Evolutionary conservation across 2,888 invertebrate genomes (phyloP).

Genomic region (Lamellibrachia satsuma): DNA sequence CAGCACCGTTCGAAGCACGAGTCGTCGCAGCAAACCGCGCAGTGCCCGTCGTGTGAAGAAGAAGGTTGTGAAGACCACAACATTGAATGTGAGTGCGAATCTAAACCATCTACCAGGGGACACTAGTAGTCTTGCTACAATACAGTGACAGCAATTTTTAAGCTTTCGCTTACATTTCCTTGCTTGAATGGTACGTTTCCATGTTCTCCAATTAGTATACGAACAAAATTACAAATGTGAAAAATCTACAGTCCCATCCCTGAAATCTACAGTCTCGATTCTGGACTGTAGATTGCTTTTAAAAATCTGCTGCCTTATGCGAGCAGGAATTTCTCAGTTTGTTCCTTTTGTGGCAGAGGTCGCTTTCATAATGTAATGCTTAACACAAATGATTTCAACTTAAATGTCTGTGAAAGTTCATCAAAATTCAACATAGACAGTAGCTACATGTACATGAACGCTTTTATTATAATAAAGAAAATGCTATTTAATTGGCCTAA

Average conservation of each 20-base stretch:
- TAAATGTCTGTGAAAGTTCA: not conserved
- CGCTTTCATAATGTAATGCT: not conserved
- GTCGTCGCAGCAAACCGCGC: slow-evolving; percentile 8
- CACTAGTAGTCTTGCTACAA: not conserved
- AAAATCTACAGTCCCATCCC: no score
- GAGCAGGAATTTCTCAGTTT: not conserved
- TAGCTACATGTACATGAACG: no score
- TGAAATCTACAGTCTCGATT: no score
- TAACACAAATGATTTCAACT: not conserved
- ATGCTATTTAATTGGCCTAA: not conserved
- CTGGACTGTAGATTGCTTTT: not conserved
- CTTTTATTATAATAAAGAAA: not conserved
- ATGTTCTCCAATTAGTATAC: no score
- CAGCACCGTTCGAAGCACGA: slow-evolving; percentile 27
- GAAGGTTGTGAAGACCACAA: slow-evolving; percentile 27
- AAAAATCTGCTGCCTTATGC: not conserved
- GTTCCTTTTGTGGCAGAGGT: not conserved
- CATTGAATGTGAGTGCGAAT: not conserved
- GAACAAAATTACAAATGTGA: not conserved
- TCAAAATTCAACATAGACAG: not conserved
- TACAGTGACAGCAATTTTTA: not conserved
- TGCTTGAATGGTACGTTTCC: no score
- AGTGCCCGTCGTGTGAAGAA: slow-evolving; percentile 22
- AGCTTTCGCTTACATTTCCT: no score
- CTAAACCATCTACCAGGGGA: not conserved